Conservation (phyloP, 2,888 invertebrate genomes). For the Apoda limacodes region DNA sequence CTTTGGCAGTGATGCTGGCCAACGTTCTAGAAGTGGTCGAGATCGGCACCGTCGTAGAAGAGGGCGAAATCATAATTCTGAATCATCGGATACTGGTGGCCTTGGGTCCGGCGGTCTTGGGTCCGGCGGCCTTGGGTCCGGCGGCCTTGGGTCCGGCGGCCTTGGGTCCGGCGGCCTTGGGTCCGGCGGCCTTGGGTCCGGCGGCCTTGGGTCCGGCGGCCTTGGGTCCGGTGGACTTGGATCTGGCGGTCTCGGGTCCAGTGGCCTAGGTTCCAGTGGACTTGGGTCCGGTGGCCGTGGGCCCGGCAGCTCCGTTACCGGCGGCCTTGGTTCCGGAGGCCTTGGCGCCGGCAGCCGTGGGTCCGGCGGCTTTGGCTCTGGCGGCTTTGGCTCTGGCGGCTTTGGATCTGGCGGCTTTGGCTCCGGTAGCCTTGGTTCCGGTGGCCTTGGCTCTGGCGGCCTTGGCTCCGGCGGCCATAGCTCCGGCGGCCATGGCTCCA, state of each 20-base stretch:
- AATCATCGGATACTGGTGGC: slow-evolving; percentile 33
- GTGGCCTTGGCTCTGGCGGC: slow-evolving; percentile 21
- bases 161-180: slow-evolving; percentile 30
- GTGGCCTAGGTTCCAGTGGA: slow-evolving; percentile 39
- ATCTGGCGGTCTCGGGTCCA: slow-evolving; percentile 54
- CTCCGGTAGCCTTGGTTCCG: slow-evolving; percentile 28
- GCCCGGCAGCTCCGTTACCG: slow-evolving; percentile 36
- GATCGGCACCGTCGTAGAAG: slow-evolving; percentile 56
- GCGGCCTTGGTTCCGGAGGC: too few species aligned
- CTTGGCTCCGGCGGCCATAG: slow-evolving; percentile 22
- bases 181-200: slow-evolving; percentile 35
- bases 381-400: slow-evolving; percentile 27
- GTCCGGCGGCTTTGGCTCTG: slow-evolving; percentile 19
- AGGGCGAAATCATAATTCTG: slow-evolving; percentile 44
- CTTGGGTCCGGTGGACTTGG: too few species aligned
- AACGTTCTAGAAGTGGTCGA: slow-evolving; percentile 39
- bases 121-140: slow-evolving; percentile 31
- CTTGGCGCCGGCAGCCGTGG: slow-evolving; percentile 22
- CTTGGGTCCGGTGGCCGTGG: slow-evolving; percentile 53
- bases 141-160: slow-evolving; percentile 25
- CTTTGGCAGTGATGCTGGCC: slow-evolving; percentile 24
- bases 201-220: slow-evolving; percentile 31
- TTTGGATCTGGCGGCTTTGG: slow-evolving; percentile 2
- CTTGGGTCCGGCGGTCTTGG: slow-evolving; percentile 36
- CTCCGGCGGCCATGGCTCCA: too few species aligned